Conservation (phyloP, 2,888 invertebrate genomes). For the Bibio marci region DNA sequence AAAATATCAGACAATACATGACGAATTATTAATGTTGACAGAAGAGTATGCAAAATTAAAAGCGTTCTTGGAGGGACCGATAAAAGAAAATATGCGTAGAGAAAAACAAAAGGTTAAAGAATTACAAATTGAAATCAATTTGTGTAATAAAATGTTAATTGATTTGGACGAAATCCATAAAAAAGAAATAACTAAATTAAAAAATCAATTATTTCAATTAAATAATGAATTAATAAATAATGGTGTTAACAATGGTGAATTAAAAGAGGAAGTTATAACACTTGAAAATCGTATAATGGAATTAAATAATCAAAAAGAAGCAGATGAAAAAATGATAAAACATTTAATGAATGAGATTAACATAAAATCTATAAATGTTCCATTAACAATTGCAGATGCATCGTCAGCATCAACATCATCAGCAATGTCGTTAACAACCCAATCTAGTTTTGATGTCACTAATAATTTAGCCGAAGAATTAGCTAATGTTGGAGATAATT, state of each 20-base stretch:
- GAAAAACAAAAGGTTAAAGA: slow-evolving; percentile 26
- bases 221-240: slow-evolving; percentile 41
- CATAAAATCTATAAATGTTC: not conserved
- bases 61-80: slow-evolving; percentile 28
- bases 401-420: no score
- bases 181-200: slow-evolving; percentile 33
- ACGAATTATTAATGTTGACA: slow-evolving; percentile 32
- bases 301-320: slow-evolving; percentile 35
- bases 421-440: no score
- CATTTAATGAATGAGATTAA: slow-evolving; percentile 40
- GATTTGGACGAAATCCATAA: slow-evolving; percentile 31
- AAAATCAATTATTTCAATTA: slow-evolving; percentile 34
- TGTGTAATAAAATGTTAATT: slow-evolving; percentile 31
- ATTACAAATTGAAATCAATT: slow-evolving; percentile 32
- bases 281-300: slow-evolving; percentile 39
- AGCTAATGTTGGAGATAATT: no score
- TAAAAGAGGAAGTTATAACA: slow-evolving; percentile 49
- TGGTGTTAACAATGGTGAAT: slow-evolving; percentile 49
- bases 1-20: slow-evolving; percentile 31
- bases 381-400: no score
- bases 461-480: no score
- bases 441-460: no score
- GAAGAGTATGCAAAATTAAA: slow-evolving; percentile 35
- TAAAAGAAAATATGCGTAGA: slow-evolving; percentile 20
- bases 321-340: slow-evolving; percentile 37